A percentile compares a stretch with the other conserved stretches of the same genome.
Evolutionary conservation across 2,888 invertebrate genomes (phyloP).

Genomic region (Orthosia cruda): DNA sequence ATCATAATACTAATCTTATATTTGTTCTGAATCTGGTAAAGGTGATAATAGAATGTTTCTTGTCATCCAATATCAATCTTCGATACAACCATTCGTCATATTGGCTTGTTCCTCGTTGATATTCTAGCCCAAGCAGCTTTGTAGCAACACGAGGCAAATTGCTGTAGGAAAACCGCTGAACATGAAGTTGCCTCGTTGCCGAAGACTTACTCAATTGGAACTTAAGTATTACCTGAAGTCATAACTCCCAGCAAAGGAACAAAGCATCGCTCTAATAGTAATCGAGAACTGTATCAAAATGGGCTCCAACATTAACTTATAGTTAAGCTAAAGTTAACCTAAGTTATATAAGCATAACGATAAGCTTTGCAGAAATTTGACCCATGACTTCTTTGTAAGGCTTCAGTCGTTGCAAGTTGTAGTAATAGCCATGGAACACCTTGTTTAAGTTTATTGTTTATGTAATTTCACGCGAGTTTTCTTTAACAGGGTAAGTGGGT

Average conservation of each 20-base stretch:
- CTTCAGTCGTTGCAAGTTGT: conserved; percentile 1
- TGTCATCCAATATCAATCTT: too few relatives aligned
- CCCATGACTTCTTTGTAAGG: not conserved
- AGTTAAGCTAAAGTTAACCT: not conserved
- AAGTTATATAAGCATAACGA: not conserved
- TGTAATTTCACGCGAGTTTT: not conserved
- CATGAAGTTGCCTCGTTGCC: not conserved
- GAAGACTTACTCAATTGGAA: conserved; percentile 6
- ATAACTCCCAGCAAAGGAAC: not conserved
- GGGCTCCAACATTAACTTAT: not conserved
- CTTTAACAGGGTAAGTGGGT: not conserved
- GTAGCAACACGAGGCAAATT: not conserved
- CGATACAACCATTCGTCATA: too few relatives aligned
- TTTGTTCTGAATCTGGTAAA: too few relatives aligned
- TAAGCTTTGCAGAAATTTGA: not conserved
- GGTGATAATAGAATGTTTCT: too few relatives aligned
- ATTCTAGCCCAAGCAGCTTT: not conserved
- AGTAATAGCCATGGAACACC: not conserved
- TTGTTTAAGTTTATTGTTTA: not conserved
- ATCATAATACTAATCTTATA: too few relatives aligned
- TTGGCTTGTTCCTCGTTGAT: not conserved
- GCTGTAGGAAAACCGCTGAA: not conserved
- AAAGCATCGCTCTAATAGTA: conserved; percentile 5
- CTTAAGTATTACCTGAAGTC: not conserved
- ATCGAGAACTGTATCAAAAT: conserved; percentile 9